Conservation (phyloP, 92 coral and sea anemone genomes). For the Chrysogorgia sp. region DNA sequence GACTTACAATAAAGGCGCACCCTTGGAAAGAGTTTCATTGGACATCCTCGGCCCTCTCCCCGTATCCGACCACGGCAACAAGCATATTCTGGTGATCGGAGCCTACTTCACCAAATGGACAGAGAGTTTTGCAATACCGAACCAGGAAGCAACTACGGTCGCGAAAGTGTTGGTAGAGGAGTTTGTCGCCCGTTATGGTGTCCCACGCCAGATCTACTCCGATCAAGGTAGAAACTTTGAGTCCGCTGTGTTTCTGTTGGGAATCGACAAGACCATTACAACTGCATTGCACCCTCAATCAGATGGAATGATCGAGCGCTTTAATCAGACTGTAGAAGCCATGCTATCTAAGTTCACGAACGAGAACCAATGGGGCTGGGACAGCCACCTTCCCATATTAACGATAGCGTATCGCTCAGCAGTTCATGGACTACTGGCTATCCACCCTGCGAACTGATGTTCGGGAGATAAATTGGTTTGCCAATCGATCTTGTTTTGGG, state of each 20-base stretch:
- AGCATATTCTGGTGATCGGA: background rate
- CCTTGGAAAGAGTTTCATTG: no score
- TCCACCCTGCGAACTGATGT: conserved; percentile 46
- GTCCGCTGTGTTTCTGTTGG: conserved; percentile 2
- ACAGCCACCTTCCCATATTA: conserved; percentile 27
- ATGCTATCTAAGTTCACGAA: no score
- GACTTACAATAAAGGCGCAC: conserved; percentile 32
- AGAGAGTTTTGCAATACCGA: conserved; percentile 13
- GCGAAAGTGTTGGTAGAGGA: conserved; percentile 18
- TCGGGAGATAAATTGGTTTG: no score
- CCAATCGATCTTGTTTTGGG: no score
- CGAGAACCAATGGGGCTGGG: no score
- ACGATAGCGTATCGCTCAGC: conserved; percentile 43
- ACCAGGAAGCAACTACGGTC: conserved; percentile 29
- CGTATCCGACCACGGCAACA: conserved; percentile 23
- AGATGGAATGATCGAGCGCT: conserved; percentile 24
- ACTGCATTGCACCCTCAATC: conserved; percentile 48
- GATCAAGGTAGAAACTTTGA: no score
- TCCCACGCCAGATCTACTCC: no score
- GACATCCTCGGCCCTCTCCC: conserved; percentile 54
- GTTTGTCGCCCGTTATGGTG: background rate
- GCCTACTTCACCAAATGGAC: conserved; percentile 22
- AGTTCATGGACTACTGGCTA: conserved; percentile 43
- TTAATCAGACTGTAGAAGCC: no score
- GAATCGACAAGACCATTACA: conserved; percentile 47